Evolutionary conservation across 2,888 invertebrate species (phyloP).

Genomic region (Cybosia mesomella): DNA sequence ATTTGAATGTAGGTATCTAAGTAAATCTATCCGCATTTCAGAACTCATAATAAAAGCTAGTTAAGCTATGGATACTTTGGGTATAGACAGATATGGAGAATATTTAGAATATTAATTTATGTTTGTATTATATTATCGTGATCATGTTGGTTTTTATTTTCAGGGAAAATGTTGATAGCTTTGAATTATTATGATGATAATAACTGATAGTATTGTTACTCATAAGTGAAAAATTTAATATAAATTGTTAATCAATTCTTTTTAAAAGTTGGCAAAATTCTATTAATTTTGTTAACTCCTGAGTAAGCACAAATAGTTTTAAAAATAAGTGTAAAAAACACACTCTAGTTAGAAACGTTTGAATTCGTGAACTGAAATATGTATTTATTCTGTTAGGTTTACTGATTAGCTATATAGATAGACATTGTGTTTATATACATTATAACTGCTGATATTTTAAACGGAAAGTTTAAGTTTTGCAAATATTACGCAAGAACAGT

Average conservation of each 20-base stretch:
- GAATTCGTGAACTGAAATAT: too few species aligned
- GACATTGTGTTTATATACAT: neutral
- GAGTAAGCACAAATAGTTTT: too few species aligned
- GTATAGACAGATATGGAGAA: neutral
- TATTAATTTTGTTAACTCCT: neutral
- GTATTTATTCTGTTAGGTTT: neutral
- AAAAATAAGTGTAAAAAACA: neutral
- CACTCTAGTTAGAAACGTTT: neutral
- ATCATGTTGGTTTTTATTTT: neutral
- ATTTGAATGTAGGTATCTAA: too few species aligned
- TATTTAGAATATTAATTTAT: neutral
- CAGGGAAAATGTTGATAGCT: neutral
- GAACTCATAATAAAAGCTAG: neutral
- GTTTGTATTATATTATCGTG: neutral
- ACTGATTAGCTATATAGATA: neutral
- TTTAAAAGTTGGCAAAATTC: neutral
- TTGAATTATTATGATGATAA: neutral
- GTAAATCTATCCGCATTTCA: neutral
- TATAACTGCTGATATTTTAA: neutral
- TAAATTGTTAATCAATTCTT: neutral
- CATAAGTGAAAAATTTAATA: neutral
- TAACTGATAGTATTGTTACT: neutral
- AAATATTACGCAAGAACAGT: constrained; percentile 59
- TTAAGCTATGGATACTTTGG: neutral
- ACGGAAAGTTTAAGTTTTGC: constrained; percentile 6